phyloP scores from a whole-genome alignment of 2,888 invertebrate genomes.

The Petrophora chlorosata region DNA sequence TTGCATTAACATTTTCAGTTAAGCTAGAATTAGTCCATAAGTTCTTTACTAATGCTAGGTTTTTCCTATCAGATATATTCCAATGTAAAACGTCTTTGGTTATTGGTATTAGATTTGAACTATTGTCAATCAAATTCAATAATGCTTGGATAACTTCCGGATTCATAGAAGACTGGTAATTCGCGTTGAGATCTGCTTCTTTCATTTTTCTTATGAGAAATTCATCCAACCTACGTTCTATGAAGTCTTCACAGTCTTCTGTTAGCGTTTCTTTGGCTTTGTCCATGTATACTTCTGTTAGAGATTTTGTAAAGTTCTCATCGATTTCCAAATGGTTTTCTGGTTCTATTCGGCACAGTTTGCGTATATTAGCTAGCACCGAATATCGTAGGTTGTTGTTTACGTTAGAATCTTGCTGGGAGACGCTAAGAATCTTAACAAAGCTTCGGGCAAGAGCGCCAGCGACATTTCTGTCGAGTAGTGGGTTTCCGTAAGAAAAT shows the following conservation, averaged over 20 bases:
- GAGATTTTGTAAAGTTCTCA: constrained; percentile 50
- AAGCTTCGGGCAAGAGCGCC: constrained; percentile 64
- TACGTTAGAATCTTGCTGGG: constrained; percentile 52
- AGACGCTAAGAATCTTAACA: constrained; percentile 60
- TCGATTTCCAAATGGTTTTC: constrained; percentile 58
- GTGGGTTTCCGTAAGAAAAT: constrained; percentile 62
- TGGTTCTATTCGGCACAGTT: constrained; percentile 59
- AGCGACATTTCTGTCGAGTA: constrained; percentile 65
- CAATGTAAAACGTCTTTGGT: constrained; percentile 58
- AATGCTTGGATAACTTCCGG: constrained; percentile 68
- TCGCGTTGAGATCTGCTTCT: constrained; percentile 49
- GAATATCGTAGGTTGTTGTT: constrained; percentile 59
- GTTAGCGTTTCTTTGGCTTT: constrained; percentile 36
- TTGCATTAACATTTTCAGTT: constrained; percentile 6
- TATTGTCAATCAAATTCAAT: constrained; percentile 58
- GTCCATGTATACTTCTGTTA: constrained; percentile 53
- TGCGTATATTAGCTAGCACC: constrained; percentile 63
- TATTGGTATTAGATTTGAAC: constrained; percentile 40
- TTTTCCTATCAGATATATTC: constrained; percentile 39
- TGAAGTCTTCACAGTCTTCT: constrained; percentile 21
- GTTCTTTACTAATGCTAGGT: constrained; percentile 48
- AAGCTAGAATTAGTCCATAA: constrained; percentile 51
- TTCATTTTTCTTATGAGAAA: constrained; percentile 60
- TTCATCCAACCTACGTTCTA: constrained; percentile 56
- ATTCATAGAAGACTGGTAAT: constrained; percentile 44